Evolutionary conservation across 2,888 invertebrate genomes (phyloP).

Genomic region (Vesta saturnalis): DNA sequence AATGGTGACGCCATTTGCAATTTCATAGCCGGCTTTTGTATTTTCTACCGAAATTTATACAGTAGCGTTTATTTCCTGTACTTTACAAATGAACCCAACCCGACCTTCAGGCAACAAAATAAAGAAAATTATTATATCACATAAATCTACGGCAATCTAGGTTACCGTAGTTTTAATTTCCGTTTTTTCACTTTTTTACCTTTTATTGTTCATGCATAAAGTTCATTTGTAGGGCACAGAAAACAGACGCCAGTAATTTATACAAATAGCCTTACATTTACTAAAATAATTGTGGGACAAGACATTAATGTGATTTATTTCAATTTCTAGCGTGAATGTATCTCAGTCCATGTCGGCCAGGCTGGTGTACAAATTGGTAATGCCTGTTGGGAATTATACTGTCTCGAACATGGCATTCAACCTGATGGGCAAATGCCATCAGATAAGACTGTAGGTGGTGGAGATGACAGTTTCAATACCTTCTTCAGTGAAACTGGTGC

Average conservation of each 20-base stretch:
- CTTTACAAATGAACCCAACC: no score
- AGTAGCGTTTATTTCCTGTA: neutral
- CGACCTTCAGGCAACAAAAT: no score
- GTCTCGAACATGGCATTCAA: slow-evolving; percentile 78
- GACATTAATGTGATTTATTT: neutral
- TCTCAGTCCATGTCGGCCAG: slow-evolving; percentile 84
- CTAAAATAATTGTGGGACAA: no score
- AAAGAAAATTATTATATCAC: no score
- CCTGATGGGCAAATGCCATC: slow-evolving; percentile 64
- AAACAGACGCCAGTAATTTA: no score
- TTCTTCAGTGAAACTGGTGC: slow-evolving; percentile 80
- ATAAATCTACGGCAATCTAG: no score
- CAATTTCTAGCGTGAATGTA: slow-evolving; percentile 77
- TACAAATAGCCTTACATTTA: no score
- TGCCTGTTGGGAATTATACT: slow-evolving; percentile 81
- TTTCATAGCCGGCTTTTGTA: slow-evolving; percentile 2
- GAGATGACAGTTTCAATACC: slow-evolving; percentile 66
- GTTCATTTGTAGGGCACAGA: no score
- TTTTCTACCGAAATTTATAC: neutral
- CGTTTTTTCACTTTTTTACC: no score
- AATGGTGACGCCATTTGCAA: slow-evolving; percentile 7
- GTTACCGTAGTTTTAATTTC: no score
- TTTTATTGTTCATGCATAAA: no score
- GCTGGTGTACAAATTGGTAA: slow-evolving; percentile 83
- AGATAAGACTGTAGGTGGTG: slow-evolving; percentile 58